Conservation (phyloP, 2,113 vertebrate genomes). For the Chaetodon trifascialis region DNA sequence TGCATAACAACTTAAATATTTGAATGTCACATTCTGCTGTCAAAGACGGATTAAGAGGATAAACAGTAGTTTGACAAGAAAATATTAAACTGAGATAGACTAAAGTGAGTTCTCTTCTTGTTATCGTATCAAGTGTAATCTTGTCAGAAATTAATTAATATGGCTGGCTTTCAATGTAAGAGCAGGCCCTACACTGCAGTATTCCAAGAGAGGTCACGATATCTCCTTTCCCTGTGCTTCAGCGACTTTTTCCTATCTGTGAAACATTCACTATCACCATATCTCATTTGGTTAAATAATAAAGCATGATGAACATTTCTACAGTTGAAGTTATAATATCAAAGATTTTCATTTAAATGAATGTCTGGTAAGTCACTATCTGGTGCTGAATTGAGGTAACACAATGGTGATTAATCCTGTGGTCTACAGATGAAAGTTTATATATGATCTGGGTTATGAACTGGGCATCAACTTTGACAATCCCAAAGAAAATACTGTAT, state of each 20-base stretch:
- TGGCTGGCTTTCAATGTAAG: background rate
- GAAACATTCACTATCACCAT: background rate
- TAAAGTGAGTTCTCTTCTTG: background rate
- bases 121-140: constrained; percentile 6
- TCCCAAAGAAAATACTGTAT: too few species aligned
- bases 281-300: background rate
- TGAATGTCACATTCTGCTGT: constrained; percentile 14
- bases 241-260: constrained; percentile 1
- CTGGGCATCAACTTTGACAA: too few species aligned
- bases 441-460: too few species aligned
- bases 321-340: too few species aligned
- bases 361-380: too few species aligned
- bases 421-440: too few species aligned
- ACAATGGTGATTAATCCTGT: too few species aligned
- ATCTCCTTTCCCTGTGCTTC: background rate
- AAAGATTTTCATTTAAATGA: too few species aligned
- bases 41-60: constrained; percentile 15
- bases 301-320: background rate
- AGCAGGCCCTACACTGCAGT: background rate
- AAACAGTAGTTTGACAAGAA: background rate
- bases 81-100: constrained; percentile 4
- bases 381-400: too few species aligned
- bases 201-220: background rate
- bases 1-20: constrained; percentile 8
- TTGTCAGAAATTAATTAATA: constrained; percentile 13